Base-by-base conservation (phyloP, 2,797 vertebrate species). In the Cuculus canorus region DNA sequence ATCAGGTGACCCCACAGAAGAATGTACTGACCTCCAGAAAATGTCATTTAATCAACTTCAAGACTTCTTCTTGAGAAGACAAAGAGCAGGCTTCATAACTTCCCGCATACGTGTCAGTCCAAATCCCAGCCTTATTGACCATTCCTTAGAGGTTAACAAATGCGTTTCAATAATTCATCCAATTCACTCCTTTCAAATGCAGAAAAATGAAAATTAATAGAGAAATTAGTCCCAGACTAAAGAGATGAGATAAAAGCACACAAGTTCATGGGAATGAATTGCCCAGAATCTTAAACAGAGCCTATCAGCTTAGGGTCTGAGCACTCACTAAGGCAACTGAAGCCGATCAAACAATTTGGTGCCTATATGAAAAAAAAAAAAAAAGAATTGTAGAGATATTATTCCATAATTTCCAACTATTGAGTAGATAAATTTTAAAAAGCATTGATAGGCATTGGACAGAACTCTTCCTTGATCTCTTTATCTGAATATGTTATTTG, bases 81-180 rank as follows among this genome's bases (percentile, higher is more conserved):
- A 45, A 45, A 64, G 28, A 53, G 4, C 10, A 78, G 7, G 30
- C 17, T 88, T 90, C 27, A 53, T 92, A 75, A 37, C 2, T 6
- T 76, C 52, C 43, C 1, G 1, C 27, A 16, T 4, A 0, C 15
- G 7, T 11, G 52, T 43, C 69, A 54, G 33, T 77, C 43, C 54
- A 81, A 60, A 65, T 82, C 53, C 60, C 73, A 94, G 32, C 28
- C 41, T 60, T 32, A 90, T 22, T 35, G 41, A 59, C 35, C 43
- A 39, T 66, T 76, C 68, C 37, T 85, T 78, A 72, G 39, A 79
- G 65, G 39, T 71, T 88, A 81, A 86, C 87, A 69, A 81, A 80
- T 70, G 48, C 45, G 32, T 17, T 90, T 88, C 79, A 92, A 87
- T 93, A 85, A 96, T 93, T 91, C 81, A 95, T 87, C 87, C 5